Evolutionary conservation across 2,797 vertebrate species (phyloP), one percentile per base, ranked within the genome.

Genomic region (Gobio occitaniae): DNA sequence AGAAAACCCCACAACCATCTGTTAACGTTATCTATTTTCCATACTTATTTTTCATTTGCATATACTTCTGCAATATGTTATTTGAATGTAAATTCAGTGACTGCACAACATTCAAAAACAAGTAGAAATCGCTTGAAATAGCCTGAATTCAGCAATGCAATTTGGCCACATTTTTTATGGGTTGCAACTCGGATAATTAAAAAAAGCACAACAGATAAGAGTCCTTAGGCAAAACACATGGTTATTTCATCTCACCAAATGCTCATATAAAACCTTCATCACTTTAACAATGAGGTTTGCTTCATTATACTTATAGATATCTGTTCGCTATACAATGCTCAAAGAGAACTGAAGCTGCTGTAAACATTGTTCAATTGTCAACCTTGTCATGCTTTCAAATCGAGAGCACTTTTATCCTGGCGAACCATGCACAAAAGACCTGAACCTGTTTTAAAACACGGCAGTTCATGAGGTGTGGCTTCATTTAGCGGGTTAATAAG

Each of bases 401-500:
- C 1, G 4, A 25, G 6, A 38, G 13, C 13, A 25, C 17, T 59
- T 70, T 69, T 54, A 38, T 81, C 19, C 38, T 13, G 1, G 3
- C 0, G 2, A 16, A 59, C 59, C 21, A 32, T 13, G 17, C 63
- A 56, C 12, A n/a, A 41, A 32, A 70, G n/a, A 81, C 6, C 19
- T 4, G 50, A 41, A 44, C n/a, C 32, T 66, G 38, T 78, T 68
- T 32, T 79, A 72, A 29, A 84, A 50, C 38, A 59, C 63, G 16
- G 38, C 50, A 68, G 84, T 86, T 90, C 85, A 61, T 86, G 91
- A 93, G 90, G 90, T 93, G 11, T 5, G 94, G 91, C 94, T 94
- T 94, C 89, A 94, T 95, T 95, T 94, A 84, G 72, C 88, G 88
- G 94, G 95, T 94, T 95, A 95, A 95, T 94, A 93, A 92, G 93